Conservation (phyloP, 2,113 vertebrate species). For the Eulemur macaco region DNA sequence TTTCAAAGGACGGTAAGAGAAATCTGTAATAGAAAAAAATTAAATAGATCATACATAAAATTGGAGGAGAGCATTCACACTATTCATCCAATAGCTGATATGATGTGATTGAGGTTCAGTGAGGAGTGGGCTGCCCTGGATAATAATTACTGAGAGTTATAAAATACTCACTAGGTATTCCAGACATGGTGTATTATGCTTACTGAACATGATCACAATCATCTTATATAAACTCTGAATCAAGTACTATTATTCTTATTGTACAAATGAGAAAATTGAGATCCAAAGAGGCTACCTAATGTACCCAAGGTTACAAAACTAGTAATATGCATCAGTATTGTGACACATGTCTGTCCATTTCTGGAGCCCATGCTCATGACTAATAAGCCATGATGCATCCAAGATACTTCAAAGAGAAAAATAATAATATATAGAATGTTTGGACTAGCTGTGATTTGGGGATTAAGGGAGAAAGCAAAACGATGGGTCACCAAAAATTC, state of each 20-base stretch:
- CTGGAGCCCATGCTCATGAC: neutral
- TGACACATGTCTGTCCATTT: neutral
- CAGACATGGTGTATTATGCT: neutral
- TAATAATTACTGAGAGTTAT: neutral
- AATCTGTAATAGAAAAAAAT: conserved; percentile 12
- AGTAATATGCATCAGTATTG: neutral
- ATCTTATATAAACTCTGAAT: neutral
- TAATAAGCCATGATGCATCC: neutral
- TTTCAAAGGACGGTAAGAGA: neutral
- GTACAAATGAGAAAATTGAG: neutral
- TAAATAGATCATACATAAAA: neutral
- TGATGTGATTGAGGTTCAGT: neutral
- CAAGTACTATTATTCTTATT: neutral
- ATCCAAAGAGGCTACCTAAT: neutral
- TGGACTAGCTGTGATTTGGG: neutral
- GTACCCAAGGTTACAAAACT: neutral
- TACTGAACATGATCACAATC: neutral
- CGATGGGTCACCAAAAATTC: neutral
- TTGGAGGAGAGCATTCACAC: neutral
- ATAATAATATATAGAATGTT: too few species aligned
- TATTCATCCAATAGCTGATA: neutral
- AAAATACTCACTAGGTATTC: neutral
- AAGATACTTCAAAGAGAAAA: neutral
- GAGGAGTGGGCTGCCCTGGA: neutral
- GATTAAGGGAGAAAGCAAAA: neutral